Percentiles rank a stretch among this genome's conserved stretches.
phyloP scores from a whole-genome alignment of 1,140 invertebrate genomes.

The Pseudomyrmex concolor region DNA sequence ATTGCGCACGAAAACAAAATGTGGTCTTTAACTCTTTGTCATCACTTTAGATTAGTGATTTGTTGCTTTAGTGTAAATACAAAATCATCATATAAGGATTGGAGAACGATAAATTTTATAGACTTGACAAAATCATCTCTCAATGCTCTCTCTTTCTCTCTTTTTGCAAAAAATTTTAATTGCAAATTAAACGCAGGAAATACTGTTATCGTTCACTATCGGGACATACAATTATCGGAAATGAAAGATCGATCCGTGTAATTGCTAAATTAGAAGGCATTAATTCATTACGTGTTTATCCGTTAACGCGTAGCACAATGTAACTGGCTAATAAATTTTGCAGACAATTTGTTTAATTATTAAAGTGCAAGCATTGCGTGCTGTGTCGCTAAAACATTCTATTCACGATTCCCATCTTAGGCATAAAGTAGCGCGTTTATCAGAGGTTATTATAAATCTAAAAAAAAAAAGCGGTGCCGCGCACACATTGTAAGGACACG shows the following conservation, averaged over 20 bases:
- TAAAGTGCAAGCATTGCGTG: constrained; percentile 64
- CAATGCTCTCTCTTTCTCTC: not conserved
- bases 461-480: not conserved
- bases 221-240: constrained; percentile 27
- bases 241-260: constrained; percentile 27
- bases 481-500: constrained; percentile 52
- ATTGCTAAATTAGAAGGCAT: constrained; percentile 22
- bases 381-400: constrained; percentile 40
- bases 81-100: not conserved
- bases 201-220: not conserved
- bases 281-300: constrained; percentile 25
- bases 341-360: constrained; percentile 57
- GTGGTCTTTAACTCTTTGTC: constrained; percentile 6
- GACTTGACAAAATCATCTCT: not conserved
- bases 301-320: constrained; percentile 16
- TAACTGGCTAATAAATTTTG: not conserved
- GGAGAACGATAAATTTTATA: no score
- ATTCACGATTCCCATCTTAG: constrained; percentile 41
- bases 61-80: constrained; percentile 15
- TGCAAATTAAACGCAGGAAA: constrained; percentile 30
- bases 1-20: constrained; percentile 13
- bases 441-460: constrained; percentile 45
- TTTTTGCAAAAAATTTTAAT: not conserved
- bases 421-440: constrained; percentile 43
- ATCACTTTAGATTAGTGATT: constrained; percentile 19